These are phyloP conservation scores for Meiosimyza platycephala DNA, from an alignment of 2,888 invertebrate genomes.

Conservation along the genomic window DNA sequence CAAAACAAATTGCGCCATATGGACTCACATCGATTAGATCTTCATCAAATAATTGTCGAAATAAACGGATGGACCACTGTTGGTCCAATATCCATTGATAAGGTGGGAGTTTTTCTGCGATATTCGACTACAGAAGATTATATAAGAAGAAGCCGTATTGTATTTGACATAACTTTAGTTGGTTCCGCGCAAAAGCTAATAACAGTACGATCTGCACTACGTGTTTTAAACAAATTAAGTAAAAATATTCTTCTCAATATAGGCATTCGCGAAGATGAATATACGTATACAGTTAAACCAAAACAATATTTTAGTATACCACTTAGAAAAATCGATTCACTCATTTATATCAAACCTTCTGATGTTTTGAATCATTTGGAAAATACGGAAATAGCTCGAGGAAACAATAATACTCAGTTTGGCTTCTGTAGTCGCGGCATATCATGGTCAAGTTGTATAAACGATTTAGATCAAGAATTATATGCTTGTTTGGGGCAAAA, in stretches of 20 bases:
- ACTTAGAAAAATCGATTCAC: slow-evolving; percentile 78
- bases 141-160: slow-evolving; percentile 78
- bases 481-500: slow-evolving; percentile 57
- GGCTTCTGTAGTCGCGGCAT: slow-evolving; percentile 62
- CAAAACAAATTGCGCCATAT: slow-evolving; percentile 78
- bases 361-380: slow-evolving; percentile 32
- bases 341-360: slow-evolving; percentile 80
- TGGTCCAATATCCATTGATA: slow-evolving; percentile 93
- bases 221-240: slow-evolving; percentile 80
- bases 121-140: slow-evolving; percentile 68
- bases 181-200: slow-evolving; percentile 91
- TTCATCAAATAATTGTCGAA: slow-evolving; percentile 89
- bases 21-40: slow-evolving; percentile 80
- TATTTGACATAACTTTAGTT: slow-evolving; percentile 91
- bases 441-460: slow-evolving; percentile 57
- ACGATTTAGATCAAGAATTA: slow-evolving; percentile 54
- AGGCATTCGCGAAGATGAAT: slow-evolving; percentile 64
- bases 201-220: slow-evolving; percentile 90
- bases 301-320: slow-evolving; percentile 80
- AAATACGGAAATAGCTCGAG: slow-evolving; percentile 33
- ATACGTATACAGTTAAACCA: slow-evolving; percentile 58
- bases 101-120: slow-evolving; percentile 94
- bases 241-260: slow-evolving; percentile 79
- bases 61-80: slow-evolving; percentile 91
- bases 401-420: slow-evolving; percentile 36